Percentiles rank a stretch among this genome's conserved stretches.
phyloP scores from a whole-genome alignment of 2,113 vertebrate genomes.

The Ovibos moschatus region DNA sequence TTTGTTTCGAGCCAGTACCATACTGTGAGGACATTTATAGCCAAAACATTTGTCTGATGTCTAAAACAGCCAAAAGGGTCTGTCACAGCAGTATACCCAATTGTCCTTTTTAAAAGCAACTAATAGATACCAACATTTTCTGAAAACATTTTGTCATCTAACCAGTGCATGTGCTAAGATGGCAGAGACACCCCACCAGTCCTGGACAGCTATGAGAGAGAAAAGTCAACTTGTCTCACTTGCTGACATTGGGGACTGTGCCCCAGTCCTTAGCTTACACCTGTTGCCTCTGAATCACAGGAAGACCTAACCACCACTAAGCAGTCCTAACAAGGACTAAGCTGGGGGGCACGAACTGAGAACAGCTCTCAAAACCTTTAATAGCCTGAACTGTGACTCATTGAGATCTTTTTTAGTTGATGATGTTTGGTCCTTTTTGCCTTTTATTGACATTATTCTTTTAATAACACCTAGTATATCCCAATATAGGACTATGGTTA shows the following conservation, averaged over 20 bases:
- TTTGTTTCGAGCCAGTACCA: neutral
- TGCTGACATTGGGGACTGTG: neutral
- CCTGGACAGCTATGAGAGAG: neutral
- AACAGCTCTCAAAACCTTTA: neutral
- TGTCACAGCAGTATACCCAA: neutral
- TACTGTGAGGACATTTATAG: neutral
- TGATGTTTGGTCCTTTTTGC: neutral
- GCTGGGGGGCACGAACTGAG: neutral
- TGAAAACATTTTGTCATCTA: slow-evolving; percentile 17
- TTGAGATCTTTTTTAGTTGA: neutral
- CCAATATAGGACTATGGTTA: neutral
- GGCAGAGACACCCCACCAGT: neutral
- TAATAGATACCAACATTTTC: neutral
- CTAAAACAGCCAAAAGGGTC: neutral
- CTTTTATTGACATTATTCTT: neutral
- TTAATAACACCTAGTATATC: neutral
- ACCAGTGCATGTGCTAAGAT: neutral
- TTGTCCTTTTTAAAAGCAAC: neutral
- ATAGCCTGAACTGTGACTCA: neutral
- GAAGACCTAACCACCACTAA: neutral
- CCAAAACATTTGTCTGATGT: neutral
- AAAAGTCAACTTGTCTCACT: neutral
- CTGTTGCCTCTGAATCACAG: neutral
- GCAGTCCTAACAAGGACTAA: neutral
- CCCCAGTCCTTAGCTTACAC: neutral